These are phyloP conservation scores for Thalassaphorura encarpata DNA, from an alignment of 1,140 invertebrate genomes.

Conservation along the genomic window DNA sequence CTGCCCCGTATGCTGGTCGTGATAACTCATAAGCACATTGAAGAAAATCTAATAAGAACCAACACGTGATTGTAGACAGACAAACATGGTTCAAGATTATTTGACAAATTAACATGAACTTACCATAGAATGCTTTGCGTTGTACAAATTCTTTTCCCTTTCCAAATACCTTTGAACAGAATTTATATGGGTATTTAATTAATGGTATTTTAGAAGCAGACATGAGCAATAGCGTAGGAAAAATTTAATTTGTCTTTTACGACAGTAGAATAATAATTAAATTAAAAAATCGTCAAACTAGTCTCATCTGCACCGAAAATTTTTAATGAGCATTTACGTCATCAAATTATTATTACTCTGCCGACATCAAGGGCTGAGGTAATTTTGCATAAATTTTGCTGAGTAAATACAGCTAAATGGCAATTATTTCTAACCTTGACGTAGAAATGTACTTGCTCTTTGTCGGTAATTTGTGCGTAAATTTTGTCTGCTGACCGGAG, in stretches of 20 bases:
- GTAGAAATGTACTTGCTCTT: conserved; percentile 29
- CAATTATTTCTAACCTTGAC: conserved; percentile 21
- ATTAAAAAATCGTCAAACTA: not conserved
- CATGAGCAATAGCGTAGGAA: not conserved
- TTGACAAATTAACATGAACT: too few relatives aligned
- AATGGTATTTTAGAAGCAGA: not conserved
- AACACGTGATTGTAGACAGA: not conserved
- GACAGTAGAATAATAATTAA: not conserved
- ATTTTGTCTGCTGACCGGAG: conserved; percentile 17
- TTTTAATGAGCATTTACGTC: not conserved
- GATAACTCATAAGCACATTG: conserved; percentile 16
- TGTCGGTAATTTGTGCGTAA: conserved; percentile 22
- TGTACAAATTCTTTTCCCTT: conserved; percentile 20
- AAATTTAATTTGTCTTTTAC: not conserved
- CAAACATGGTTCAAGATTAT: too few relatives aligned
- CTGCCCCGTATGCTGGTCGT: not conserved
- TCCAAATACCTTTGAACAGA: conserved; percentile 20
- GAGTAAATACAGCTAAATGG: not conserved
- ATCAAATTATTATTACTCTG: not conserved
- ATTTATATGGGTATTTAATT: not conserved
- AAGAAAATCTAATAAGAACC: conserved; percentile 21
- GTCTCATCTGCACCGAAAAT: not conserved
- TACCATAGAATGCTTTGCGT: too few relatives aligned
- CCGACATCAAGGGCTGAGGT: not conserved
- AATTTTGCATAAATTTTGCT: not conserved